Conservation (phyloP, 2,113 vertebrate species). For the Coreoperca whiteheadi region DNA sequence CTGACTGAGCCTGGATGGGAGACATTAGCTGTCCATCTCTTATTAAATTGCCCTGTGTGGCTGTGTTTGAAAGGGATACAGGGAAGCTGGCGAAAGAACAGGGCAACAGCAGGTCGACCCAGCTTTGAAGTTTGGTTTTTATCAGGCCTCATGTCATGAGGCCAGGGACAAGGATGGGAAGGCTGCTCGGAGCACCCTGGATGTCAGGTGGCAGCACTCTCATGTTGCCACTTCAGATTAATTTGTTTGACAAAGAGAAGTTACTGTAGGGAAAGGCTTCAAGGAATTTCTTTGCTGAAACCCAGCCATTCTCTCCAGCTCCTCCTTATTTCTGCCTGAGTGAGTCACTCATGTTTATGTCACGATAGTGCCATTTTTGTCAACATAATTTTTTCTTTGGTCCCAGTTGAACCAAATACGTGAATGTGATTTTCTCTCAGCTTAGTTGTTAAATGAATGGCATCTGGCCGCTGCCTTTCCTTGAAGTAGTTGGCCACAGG, state of each 20-base stretch:
- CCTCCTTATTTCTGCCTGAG: conserved; percentile 27
- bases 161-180: conserved; percentile 46
- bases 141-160: conserved; percentile 69
- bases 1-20: conserved; percentile 60
- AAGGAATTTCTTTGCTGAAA: conserved; percentile 21
- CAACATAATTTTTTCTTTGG: conserved; percentile 22
- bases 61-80: conserved; percentile 83
- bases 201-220: conserved; percentile 59
- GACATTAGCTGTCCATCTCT: conserved; percentile 80
- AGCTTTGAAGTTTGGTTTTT: conserved; percentile 81
- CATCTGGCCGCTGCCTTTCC: conserved; percentile 27
- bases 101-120: conserved; percentile 54
- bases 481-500: conserved; percentile 12
- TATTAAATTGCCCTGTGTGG: conserved; percentile 77
- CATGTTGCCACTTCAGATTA: conserved; percentile 26
- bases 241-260: conserved; percentile 46
- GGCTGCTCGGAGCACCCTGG: conserved; percentile 17
- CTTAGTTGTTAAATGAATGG: conserved; percentile 17
- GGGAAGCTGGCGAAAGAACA: conserved; percentile 65
- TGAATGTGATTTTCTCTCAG: conserved; percentile 19
- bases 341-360: conserved; percentile 14
- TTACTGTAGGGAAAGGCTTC: background rate
- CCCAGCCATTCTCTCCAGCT: background rate
- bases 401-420: background rate
- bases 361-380: conserved; percentile 11